A percentile compares a stretch with the other conserved stretches of the same genome.
These are phyloP conservation scores for Contarinia nasturtii DNA, from an alignment of 1,140 invertebrate genomes.

Conservation along the genomic window DNA sequence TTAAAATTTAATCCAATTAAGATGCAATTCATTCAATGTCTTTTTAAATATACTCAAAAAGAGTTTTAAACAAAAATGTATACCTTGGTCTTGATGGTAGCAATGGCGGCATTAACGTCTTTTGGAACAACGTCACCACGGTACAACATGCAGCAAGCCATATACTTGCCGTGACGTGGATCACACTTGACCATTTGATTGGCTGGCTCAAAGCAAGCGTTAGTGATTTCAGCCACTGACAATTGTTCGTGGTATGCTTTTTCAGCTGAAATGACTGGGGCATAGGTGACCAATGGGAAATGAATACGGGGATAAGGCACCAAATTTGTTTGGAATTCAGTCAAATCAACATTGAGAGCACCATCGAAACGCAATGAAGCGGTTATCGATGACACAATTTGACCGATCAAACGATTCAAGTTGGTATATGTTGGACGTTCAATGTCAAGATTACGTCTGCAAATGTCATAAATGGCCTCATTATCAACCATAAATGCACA, in stretches of 20 bases:
- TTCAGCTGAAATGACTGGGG: constrained; percentile 67
- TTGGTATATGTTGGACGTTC: constrained; percentile 66
- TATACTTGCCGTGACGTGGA: constrained; percentile 75
- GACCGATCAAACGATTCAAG: constrained; percentile 61
- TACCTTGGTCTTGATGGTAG: constrained; percentile 61
- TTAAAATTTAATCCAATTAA: no score
- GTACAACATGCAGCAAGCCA: constrained; percentile 72
- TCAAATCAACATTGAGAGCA: constrained; percentile 72
- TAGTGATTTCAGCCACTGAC: constrained; percentile 73
- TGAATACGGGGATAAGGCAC: constrained; percentile 71
- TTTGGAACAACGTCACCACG: constrained; percentile 58
- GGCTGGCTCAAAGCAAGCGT: constrained; percentile 72
- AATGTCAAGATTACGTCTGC: constrained; percentile 70
- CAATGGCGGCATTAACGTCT: constrained; percentile 69
- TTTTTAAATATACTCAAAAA: no score
- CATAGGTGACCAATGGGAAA: constrained; percentile 68
- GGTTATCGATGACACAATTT: constrained; percentile 74
- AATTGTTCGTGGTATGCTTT: constrained; percentile 73
- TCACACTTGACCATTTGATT: constrained; percentile 92
- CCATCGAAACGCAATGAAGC: constrained; percentile 79
- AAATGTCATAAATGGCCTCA: constrained; percentile 83
- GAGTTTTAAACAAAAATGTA: no score
- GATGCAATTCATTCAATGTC: no score
- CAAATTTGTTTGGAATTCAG: constrained; percentile 79
- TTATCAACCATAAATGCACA: constrained; percentile 80